Base-by-base conservation (phyloP, 2,113 vertebrate genomes). In the Pungitius pungitius region DNA sequence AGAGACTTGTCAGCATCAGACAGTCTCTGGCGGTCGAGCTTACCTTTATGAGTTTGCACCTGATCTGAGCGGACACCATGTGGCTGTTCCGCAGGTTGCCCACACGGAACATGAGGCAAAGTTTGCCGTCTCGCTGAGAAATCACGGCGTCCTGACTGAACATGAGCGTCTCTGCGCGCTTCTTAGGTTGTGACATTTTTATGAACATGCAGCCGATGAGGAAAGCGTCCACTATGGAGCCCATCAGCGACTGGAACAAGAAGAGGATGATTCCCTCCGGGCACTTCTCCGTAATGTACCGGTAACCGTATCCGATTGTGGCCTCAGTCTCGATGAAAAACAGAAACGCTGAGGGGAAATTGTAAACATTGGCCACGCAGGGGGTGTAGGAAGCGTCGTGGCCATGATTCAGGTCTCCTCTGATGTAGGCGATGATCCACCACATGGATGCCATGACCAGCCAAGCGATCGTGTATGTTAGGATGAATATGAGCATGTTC, bases 141-240 rank as follows among this genome's bases (percentile, higher is more conserved):
- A 96, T 92, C 24, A 96, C 95, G 0, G 95, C 92, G 2, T 93
- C 94, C 43, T 91, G 95, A 77, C 95, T 96, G 89, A 96, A 96
- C 95, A 96, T 95, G 49, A 96, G 94, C 54, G 96, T 96, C 93
- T 96, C 96, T 0, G 96, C 96, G 70, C 96, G 93, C 55, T 96
- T 96, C 90, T 96, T 96, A 6, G 96, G 96, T 58, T 96, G 96
- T 18, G 96, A 96, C 96, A 96, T 96, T 87, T 96, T 96, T 43
- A 96, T 96, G 91, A 96, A 96, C 95, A 96, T 96, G 87, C 96
- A 96, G 59, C 96, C 96, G 65, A 96, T 96, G 81, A 96, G 95
- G 71, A 96, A 96, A 0, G 95, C 96, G 63, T 96, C 96, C 58
- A 96, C 96, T 10, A 96, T 95, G 81, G 96, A 96, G 69, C 96